A percentile compares a stretch with the other conserved stretches of the same genome.
Evolutionary conservation across 1,140 invertebrate species (phyloP).

Genomic region (Cyclina sinensis): DNA sequence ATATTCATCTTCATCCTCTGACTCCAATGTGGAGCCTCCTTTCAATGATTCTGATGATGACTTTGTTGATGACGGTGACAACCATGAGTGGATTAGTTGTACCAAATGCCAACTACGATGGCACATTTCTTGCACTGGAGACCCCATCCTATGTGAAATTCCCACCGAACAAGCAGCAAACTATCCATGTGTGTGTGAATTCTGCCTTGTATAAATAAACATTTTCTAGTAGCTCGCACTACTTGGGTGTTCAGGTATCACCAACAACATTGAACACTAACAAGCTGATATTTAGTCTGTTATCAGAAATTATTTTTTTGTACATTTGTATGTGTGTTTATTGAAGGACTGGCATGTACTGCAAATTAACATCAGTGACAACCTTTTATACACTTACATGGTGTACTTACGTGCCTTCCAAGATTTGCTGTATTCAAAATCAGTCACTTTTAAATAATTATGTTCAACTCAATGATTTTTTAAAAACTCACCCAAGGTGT

Average conservation of each 20-base stretch:
- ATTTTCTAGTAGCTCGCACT: neutral
- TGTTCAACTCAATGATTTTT: neutral
- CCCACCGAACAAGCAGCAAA: neutral
- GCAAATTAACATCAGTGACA: too few species aligned
- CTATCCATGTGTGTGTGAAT: neutral
- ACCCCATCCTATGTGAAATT: conserved; percentile 24
- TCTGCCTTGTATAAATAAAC: neutral
- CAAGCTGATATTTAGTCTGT: neutral
- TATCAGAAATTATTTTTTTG: neutral
- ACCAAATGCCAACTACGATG: neutral
- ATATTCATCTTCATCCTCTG: neutral
- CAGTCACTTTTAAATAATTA: neutral
- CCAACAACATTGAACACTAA: too few species aligned
- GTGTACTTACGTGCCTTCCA: too few species aligned
- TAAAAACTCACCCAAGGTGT: neutral
- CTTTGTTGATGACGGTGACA: neutral
- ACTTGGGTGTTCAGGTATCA: too few species aligned
- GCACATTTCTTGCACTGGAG: conserved; percentile 2
- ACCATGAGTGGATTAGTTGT: neutral
- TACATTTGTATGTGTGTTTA: too few species aligned
- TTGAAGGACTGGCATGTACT: too few species aligned
- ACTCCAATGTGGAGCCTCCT: neutral
- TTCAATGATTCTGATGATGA: neutral
- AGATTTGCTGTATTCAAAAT: too few species aligned
- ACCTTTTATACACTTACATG: too few species aligned